Evolutionary conservation across 2,888 invertebrate genomes (phyloP).

Genomic region (Bugulina stolonifera): DNA sequence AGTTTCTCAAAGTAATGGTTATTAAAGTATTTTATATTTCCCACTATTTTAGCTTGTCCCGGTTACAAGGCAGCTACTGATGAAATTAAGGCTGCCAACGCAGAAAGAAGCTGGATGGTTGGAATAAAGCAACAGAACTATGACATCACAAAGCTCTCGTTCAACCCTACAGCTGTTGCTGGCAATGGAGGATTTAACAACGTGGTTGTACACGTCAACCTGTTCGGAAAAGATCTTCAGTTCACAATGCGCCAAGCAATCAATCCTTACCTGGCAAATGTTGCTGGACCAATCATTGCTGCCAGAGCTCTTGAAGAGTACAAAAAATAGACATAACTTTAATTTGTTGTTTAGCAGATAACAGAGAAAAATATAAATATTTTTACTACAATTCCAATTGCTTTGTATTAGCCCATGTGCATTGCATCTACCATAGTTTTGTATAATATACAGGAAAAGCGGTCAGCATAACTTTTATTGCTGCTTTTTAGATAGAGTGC

Average conservation of each 20-base stretch:
- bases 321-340: neutral
- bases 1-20: too few species aligned
- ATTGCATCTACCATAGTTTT: too few species aligned
- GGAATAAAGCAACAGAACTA: conserved; percentile 11
- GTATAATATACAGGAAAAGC: too few species aligned
- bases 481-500: too few species aligned
- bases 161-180: conserved; percentile 21
- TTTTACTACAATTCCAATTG: too few species aligned
- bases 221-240: conserved; percentile 24
- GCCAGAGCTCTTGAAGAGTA: conserved; percentile 24
- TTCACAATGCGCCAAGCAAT: conserved; percentile 17
- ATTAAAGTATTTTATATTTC: too few species aligned
- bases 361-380: too few species aligned
- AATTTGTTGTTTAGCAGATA: too few species aligned
- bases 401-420: too few species aligned
- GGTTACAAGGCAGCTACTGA: conserved; percentile 27
- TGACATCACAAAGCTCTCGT: conserved; percentile 20
- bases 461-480: too few species aligned
- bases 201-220: conserved; percentile 12
- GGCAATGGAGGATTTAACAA: conserved; percentile 13
- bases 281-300: conserved; percentile 27
- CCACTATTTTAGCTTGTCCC: conserved; percentile 25
- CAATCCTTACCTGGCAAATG: conserved; percentile 26
- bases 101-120: conserved; percentile 19
- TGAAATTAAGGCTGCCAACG: conserved; percentile 5